Conservation (phyloP, 2,797 vertebrate species). For the Balearica regulorum region DNA sequence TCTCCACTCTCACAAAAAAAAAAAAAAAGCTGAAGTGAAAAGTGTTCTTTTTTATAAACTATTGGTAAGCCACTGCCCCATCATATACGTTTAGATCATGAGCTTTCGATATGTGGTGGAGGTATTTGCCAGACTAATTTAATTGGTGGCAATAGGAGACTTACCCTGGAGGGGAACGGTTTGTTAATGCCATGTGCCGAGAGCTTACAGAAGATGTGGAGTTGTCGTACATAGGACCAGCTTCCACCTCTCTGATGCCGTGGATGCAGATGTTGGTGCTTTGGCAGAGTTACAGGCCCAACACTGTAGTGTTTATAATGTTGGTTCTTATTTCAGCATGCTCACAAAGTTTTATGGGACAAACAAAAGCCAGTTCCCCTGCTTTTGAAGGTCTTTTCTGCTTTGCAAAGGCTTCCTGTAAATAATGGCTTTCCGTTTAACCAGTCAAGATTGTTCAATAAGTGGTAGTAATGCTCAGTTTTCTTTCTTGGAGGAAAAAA, state of each 20-base stretch:
- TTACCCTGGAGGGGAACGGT: not conserved
- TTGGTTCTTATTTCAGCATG: not conserved
- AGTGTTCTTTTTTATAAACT: not conserved
- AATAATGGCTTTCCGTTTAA: not conserved
- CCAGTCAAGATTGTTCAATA: not conserved
- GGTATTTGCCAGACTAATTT: not conserved
- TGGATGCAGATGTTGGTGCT: not conserved
- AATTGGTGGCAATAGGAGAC: not conserved
- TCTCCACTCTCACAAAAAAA: not conserved
- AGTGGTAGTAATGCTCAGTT: not conserved
- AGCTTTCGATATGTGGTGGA: not conserved
- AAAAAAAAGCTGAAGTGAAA: not conserved
- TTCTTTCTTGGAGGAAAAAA: not conserved
- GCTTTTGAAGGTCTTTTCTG: not conserved
- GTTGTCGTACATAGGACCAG: not conserved
- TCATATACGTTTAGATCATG: too few relatives aligned
- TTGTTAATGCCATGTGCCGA: accelerated
- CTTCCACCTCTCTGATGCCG: not conserved
- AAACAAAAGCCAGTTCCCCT: not conserved
- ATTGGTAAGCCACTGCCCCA: not conserved
- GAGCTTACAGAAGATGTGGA: not conserved
- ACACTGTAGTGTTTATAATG: accelerated
- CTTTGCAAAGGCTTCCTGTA: not conserved
- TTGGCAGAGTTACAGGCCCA: not conserved
- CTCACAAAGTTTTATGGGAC: not conserved